Evolutionary conservation across 2,888 invertebrate genomes (phyloP), one percentile per base, ranked within the genome.

Genomic region (Caradrina kadenii): DNA sequence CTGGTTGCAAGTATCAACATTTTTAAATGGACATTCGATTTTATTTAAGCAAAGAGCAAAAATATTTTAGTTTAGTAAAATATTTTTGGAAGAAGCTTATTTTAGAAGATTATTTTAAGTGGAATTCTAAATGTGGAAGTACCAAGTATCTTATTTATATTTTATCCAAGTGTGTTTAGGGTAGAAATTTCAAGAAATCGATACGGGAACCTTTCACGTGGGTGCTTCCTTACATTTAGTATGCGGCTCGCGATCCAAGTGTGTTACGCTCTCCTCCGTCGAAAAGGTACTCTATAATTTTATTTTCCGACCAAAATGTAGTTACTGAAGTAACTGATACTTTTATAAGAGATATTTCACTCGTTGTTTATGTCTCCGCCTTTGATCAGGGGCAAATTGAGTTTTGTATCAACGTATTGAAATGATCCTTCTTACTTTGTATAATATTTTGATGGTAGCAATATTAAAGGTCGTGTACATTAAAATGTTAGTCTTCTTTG

Each of bases 271-370:
- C 88, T 91, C 92, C 91, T 90, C 89, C 92, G 89, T 88, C 90
- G 91, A 93, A 94, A 94, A 94, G 94, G 94, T 93, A 94, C 93
- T 95, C 94, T 94, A 93, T 95, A 95, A 95, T 95, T 95, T 95
- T 95, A 95, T 95, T 95, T 94, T 86, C 93, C 92, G 91, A 93
- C 94, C 94, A 92, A 93, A 94, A 95, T 89, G 93, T 93, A 93
- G 92, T 95, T 95, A 94, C 91, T 84, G 81, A 90, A 89, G 93
- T 89, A 94, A 94, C 91, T 89, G 94, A 94, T 94, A 94, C 93
- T 93, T 94, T 92, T 90, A 60, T 87, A 87, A 90, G 86, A 90
- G 83, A 91, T 90, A 89, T 89, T 88, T 88, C 83, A 78, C 75
- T 85, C 70, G 80, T 79, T 86, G 90, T 90, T 90, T 89, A 85